These are phyloP conservation scores for Philotrypesis tridentata DNA, from an alignment of 1,140 invertebrate species.

Conservation along the genomic window DNA sequence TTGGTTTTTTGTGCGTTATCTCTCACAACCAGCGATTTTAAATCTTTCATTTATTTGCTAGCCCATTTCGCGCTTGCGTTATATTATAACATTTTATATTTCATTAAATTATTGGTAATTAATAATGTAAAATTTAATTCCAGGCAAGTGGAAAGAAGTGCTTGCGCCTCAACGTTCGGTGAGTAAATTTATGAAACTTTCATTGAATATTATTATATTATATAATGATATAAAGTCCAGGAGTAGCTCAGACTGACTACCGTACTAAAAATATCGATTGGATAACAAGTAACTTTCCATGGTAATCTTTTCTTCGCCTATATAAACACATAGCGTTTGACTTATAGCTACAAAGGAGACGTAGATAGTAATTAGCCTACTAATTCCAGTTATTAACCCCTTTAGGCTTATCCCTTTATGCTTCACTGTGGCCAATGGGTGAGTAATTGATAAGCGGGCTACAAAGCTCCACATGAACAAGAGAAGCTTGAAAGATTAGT, in stretches of 20 bases:
- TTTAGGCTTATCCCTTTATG: conserved; percentile 25
- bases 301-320: conserved; percentile 1
- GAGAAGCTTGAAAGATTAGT: conserved; percentile 16
- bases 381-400: conserved; percentile 42
- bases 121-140: too few species aligned
- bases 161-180: too few species aligned
- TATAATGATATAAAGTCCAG: neutral
- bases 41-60: neutral
- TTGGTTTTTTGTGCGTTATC: neutral
- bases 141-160: too few species aligned
- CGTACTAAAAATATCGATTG: conserved; percentile 4
- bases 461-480: neutral
- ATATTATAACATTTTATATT: too few species aligned
- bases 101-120: too few species aligned
- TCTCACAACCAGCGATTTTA: neutral
- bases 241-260: too few species aligned
- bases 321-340: neutral
- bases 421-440: neutral
- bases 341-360: neutral
- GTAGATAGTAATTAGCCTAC: conserved; percentile 35
- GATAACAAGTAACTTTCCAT: neutral
- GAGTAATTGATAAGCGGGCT: conserved; percentile 34
- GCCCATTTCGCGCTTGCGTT: too few species aligned
- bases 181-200: too few species aligned
- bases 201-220: too few species aligned